Percentiles rank a stretch among this genome's conserved stretches.
Evolutionary conservation across 2,113 vertebrate genomes (phyloP).

Genomic region (Platycercus adscitus): DNA sequence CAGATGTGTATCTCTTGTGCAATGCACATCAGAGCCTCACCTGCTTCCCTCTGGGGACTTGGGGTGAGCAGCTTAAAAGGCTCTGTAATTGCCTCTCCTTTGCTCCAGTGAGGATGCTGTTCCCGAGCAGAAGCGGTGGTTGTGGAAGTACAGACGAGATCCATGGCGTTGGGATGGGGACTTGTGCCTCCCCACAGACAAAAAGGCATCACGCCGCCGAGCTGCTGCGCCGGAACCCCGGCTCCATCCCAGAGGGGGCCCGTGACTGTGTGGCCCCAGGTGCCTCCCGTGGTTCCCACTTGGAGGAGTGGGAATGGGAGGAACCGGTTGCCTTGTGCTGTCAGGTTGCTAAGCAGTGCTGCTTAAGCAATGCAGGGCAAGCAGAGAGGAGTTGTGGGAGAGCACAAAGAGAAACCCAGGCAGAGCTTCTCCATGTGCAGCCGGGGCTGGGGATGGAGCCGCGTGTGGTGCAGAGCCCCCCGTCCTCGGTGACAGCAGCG

Average conservation of each 20-base stretch:
- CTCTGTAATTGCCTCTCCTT: neutral
- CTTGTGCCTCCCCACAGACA: neutral
- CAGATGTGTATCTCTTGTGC: neutral
- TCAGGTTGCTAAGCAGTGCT: constrained; percentile 26
- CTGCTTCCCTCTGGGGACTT: constrained; percentile 40
- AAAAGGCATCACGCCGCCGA: accelerated
- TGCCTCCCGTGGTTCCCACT: accelerated
- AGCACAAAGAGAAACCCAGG: neutral
- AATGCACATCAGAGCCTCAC: neutral
- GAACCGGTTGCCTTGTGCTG: neutral
- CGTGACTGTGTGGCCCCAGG: accelerated
- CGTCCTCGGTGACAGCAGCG: neutral
- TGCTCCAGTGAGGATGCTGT: neutral
- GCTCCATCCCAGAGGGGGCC: accelerated
- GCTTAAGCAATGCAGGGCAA: neutral
- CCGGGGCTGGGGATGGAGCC: neutral
- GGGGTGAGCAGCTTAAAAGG: neutral
- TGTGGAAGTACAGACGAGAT: neutral
- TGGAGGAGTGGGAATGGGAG: neutral
- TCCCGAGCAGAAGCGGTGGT: accelerated
- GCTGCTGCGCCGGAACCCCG: neutral
- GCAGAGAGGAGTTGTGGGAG: constrained; percentile 23
- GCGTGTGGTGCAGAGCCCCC: neutral
- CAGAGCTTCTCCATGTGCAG: neutral
- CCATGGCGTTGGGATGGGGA: neutral